These are phyloP conservation scores for Drosophila sulfurigaster DNA, from an alignment of 1,140 invertebrate species.

Conservation along the genomic window DNA sequence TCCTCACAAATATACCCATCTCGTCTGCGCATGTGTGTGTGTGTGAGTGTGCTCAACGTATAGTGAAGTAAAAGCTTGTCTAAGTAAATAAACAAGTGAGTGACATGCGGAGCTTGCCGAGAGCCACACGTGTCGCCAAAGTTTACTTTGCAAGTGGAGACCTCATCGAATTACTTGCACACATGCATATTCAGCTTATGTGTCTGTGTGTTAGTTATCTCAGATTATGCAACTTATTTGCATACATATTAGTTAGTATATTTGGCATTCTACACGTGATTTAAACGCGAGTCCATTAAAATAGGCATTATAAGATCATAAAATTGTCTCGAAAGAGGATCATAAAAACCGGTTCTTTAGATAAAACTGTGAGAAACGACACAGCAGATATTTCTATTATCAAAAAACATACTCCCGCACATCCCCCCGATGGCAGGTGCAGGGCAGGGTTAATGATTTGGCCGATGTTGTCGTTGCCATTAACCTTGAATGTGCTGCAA, in stretches of 20 bases:
- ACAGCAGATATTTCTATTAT: slow-evolving; percentile 6
- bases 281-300: slow-evolving; percentile 34
- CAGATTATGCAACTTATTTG: slow-evolving; percentile 5
- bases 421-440: too few species aligned
- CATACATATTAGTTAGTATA: not conserved
- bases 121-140: slow-evolving; percentile 32
- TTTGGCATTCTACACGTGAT: slow-evolving; percentile 23
- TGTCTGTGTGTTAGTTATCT: not conserved
- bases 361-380: not conserved
- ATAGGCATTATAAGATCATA: slow-evolving; percentile 24
- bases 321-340: slow-evolving; percentile 7
- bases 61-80: slow-evolving; percentile 41
- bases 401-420: not conserved
- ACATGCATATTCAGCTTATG: not conserved
- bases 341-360: slow-evolving; percentile 34
- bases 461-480: slow-evolving; percentile 24
- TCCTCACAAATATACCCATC: slow-evolving; percentile 4
- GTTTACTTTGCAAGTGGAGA: slow-evolving; percentile 18
- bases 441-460: slow-evolving; percentile 26
- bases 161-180: slow-evolving; percentile 23
- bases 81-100: slow-evolving; percentile 21
- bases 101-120: slow-evolving; percentile 11
- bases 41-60: not conserved
- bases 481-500: slow-evolving; percentile 49
- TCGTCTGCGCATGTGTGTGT: not conserved